These are phyloP conservation scores for Chaetorhynchus papuensis DNA, from an alignment of 2,113 vertebrate genomes.

Conservation along the genomic window DNA sequence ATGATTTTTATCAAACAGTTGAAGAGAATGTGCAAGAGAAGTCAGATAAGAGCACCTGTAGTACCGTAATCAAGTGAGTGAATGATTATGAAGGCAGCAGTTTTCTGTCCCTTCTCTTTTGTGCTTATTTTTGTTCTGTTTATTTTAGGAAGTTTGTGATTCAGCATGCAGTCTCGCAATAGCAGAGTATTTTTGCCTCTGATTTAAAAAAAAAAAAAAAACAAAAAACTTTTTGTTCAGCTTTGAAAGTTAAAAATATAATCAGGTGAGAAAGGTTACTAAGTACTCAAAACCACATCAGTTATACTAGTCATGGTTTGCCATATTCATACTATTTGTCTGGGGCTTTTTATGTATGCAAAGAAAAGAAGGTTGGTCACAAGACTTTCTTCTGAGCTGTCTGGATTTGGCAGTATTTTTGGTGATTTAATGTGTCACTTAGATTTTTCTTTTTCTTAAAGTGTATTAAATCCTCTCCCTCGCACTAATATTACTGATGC, in stretches of 20 bases:
- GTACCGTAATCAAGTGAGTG: background rate
- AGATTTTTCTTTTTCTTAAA: background rate
- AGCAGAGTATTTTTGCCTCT: background rate
- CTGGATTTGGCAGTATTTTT: background rate
- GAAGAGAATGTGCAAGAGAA: background rate
- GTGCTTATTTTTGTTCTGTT: background rate
- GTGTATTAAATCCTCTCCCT: background rate
- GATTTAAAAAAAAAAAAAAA: background rate
- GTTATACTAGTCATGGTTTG: background rate
- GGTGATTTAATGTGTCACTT: background rate
- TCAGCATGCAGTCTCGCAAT: background rate
- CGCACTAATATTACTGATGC: background rate
- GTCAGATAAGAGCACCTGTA: background rate
- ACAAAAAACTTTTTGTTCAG: background rate
- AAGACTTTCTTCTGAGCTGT: background rate
- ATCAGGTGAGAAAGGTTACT: background rate
- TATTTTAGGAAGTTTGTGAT: slow-evolving; percentile 21
- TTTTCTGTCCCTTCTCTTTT: background rate
- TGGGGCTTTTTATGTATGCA: background rate
- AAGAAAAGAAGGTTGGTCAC: background rate
- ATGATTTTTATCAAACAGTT: background rate
- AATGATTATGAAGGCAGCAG: background rate
- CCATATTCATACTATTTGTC: background rate
- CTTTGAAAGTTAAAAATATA: background rate
- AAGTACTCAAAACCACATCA: background rate